Evolutionary conservation across 1,140 invertebrate genomes (phyloP).

Genomic region (Aradophagus sp.): DNA sequence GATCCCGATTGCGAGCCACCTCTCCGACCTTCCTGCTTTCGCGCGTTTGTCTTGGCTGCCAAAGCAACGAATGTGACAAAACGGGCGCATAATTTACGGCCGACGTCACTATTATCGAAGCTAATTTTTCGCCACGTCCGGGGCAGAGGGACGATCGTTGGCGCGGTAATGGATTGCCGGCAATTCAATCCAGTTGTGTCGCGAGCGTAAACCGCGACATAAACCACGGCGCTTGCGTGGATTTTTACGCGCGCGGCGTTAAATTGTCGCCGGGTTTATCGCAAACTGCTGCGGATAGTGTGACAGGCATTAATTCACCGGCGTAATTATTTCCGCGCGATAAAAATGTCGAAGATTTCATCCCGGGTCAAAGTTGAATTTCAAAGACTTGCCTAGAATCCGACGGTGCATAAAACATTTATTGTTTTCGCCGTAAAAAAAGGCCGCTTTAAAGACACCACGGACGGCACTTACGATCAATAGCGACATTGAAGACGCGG

Average conservation of each 20-base stretch:
- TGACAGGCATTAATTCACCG: slow-evolving; percentile 8
- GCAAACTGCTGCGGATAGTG: no score
- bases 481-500: slow-evolving; percentile 48
- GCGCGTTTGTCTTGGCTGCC: slow-evolving; percentile 57
- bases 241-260: no score
- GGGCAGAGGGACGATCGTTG: no score
- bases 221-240: no score
- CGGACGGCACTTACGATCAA: slow-evolving; percentile 35
- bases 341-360: slow-evolving; percentile 12
- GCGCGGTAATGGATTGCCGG: no score
- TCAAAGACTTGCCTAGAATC: slow-evolving; percentile 19
- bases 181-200: no score
- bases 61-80: slow-evolving; percentile 50
- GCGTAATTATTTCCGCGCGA: slow-evolving; percentile 23
- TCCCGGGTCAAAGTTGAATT: slow-evolving; percentile 41
- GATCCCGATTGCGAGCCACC: slow-evolving; percentile 63
- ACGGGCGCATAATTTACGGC: slow-evolving; percentile 2
- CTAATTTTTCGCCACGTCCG: no score
- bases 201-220: no score
- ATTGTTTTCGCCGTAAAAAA: slow-evolving; percentile 42
- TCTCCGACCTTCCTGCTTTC: slow-evolving; percentile 66
- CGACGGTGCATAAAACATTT: slow-evolving; percentile 38
- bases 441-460: slow-evolving; percentile 25
- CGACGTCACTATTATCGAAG: background rate
- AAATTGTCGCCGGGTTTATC: no score